Evolutionary conservation across 64 coral and sea anemone species (phyloP), one percentile per base, ranked within the genome.

Genomic region (Catalaphyllia jardinei): DNA sequence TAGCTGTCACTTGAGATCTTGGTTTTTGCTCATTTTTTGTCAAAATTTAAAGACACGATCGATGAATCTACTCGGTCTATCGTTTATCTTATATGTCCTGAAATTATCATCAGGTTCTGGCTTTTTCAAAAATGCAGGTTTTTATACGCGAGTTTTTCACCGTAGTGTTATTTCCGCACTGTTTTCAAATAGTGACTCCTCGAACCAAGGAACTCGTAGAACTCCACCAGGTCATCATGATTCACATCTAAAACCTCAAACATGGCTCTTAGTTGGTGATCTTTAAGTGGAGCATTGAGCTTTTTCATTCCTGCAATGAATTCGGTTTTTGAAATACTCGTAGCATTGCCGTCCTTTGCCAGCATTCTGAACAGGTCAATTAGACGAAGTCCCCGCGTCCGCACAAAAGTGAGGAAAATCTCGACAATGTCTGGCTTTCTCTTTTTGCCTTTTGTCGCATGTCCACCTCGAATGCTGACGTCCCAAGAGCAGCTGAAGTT

Each of bases 341-440:
- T 46, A 6, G 77, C 38, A 29, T 73, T 64, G 0, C 73, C 16
- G 22, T 92, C 90, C 25, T 86, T 78, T 0, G 60, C 62, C 14
- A 92, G 62, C 22, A 87, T 79, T 12, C 76, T 92, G 83, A 86
- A 92, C 52, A 92, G 87, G 42, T 92, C 90, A 11, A 92, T 67
- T 10, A 92, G 60, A 29, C 90, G 90, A 87, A 92, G 86, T 5
- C 83, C 90, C 61, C 62, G 59, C 22, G 73, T 79, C 27, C 72
- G 50, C 14, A 92, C 80, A 46, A 76, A 86, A n/a, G 57, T 54
- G 18, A 87, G 61, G 27, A 87, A 86, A 64, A 92, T 24, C 71
- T 87, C 90, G 29, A 87, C 18, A 18, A 72, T 29, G n/a, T 87
- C 82, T 15, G 90, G 82, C 63, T 79, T 71, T 52, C 59, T 60